Evolutionary conservation across 2,888 invertebrate species (phyloP).

Genomic region (Choreutis nemorana): DNA sequence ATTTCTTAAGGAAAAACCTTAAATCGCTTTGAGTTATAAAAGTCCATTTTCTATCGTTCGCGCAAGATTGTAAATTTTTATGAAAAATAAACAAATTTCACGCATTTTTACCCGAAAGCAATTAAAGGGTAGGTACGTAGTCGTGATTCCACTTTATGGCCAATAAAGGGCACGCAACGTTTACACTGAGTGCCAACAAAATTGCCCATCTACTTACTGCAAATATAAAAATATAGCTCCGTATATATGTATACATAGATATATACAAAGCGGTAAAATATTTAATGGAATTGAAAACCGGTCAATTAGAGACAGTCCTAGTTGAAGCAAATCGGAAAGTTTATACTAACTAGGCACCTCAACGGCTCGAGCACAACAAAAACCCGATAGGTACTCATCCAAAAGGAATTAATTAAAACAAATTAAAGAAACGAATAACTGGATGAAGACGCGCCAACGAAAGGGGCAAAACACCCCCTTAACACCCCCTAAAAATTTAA

Average conservation of each 20-base stretch:
- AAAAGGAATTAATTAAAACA: slow-evolving; percentile 48
- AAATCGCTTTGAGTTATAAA: too few species aligned
- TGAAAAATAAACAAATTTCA: slow-evolving; percentile 24
- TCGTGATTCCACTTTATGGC: slow-evolving; percentile 27
- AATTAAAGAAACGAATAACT: slow-evolving; percentile 53
- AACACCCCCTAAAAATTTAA: slow-evolving; percentile 64
- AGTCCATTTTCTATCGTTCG: too few species aligned
- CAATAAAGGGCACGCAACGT: slow-evolving; percentile 34
- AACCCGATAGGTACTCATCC: too few species aligned
- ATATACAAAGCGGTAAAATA: too few species aligned
- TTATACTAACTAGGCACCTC: too few species aligned
- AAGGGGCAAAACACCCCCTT: slow-evolving; percentile 42
- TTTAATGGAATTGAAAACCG: too few species aligned
- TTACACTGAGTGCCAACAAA: slow-evolving; percentile 18
- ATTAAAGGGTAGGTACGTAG: slow-evolving; percentile 28
- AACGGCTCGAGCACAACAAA: not conserved
- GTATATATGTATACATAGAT: too few species aligned
- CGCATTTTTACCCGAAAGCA: slow-evolving; percentile 28
- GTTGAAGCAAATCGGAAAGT: too few species aligned
- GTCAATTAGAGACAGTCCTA: too few species aligned
- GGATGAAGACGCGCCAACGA: slow-evolving; percentile 54
- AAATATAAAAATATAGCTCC: too few species aligned
- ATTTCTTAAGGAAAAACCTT: too few species aligned
- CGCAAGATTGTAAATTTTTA: too few species aligned
- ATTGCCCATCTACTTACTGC: slow-evolving; percentile 15